phyloP scores from a whole-genome alignment of 2,113 vertebrate species.

The Blennius ocellaris region DNA sequence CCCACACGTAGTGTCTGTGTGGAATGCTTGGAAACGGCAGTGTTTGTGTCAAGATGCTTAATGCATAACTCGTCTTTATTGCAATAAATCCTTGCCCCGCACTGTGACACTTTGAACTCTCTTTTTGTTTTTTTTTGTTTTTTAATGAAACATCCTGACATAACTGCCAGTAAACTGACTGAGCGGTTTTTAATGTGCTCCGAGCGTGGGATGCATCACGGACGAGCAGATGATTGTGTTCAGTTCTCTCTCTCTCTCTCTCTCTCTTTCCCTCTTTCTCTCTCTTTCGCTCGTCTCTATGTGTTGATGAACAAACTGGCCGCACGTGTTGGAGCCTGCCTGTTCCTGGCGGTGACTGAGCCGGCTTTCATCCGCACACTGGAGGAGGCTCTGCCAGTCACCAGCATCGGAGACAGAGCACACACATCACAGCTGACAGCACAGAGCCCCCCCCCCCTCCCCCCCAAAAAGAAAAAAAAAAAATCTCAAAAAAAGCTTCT shows the following conservation, averaged over 20 bases:
- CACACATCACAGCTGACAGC: slow-evolving; percentile 8
- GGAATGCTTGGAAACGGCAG: slow-evolving; percentile 12
- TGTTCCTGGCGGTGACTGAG: slow-evolving; percentile 65
- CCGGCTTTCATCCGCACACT: slow-evolving; percentile 39
- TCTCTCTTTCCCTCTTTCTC: slow-evolving; percentile 12
- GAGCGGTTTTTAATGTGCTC: not conserved
- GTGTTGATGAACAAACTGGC: slow-evolving; percentile 71
- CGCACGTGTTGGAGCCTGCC: slow-evolving; percentile 73
- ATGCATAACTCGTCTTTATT: slow-evolving; percentile 14
- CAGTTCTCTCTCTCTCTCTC: slow-evolving; percentile 1
- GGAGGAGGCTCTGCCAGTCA: slow-evolving; percentile 28
- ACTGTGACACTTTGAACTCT: slow-evolving; percentile 20
- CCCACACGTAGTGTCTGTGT: not conserved
- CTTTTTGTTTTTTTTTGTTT: not conserved
- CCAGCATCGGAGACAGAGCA: slow-evolving; percentile 16
- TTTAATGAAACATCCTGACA: not conserved
- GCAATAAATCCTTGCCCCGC: slow-evolving; percentile 37
- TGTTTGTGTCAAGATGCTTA: slow-evolving; percentile 10
- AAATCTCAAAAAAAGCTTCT: not conserved
- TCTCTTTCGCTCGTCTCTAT: slow-evolving; percentile 29
- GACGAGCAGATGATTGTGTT: not conserved
- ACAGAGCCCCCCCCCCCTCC: too few relatives aligned
- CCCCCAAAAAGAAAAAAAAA: too few relatives aligned
- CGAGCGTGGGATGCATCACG: not conserved
- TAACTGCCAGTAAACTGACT: not conserved